Conservation (phyloP, 1,140 invertebrate species). For the Nasonia vitripennis region DNA sequence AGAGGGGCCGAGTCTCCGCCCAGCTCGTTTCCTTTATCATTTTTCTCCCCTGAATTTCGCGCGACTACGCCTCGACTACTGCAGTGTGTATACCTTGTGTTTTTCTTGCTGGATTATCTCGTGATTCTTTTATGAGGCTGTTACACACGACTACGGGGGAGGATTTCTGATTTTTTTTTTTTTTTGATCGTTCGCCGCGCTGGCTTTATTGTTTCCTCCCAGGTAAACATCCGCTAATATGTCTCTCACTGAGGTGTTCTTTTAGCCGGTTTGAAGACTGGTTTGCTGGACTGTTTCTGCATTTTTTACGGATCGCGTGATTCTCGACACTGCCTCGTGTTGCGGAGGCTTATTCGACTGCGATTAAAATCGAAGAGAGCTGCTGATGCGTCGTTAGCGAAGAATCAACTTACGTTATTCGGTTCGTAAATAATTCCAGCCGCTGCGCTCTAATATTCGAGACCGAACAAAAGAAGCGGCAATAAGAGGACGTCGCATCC, state of each 20-base stretch:
- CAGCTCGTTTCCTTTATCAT: slow-evolving; percentile 40
- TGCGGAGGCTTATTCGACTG: too few species aligned
- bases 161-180: neutral
- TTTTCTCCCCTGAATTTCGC: slow-evolving; percentile 8
- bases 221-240: neutral
- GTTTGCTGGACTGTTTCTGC: neutral
- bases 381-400: too few species aligned
- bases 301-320: slow-evolving; percentile 40
- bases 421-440: too few species aligned
- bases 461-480: neutral
- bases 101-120: neutral
- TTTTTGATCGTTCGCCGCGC: too few species aligned
- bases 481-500: neutral
- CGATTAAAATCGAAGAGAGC: too few species aligned
- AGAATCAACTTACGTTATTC: too few species aligned
- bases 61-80: neutral
- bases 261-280: neutral
- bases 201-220: neutral
- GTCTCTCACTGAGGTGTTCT: neutral
- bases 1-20: slow-evolving; percentile 25
- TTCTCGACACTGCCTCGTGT: neutral
- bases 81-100: neutral
- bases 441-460: neutral
- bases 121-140: neutral
- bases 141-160: neutral